Evolutionary conservation across 2,797 vertebrate genomes (phyloP).

Genomic region (Phylloscopus collybita): DNA sequence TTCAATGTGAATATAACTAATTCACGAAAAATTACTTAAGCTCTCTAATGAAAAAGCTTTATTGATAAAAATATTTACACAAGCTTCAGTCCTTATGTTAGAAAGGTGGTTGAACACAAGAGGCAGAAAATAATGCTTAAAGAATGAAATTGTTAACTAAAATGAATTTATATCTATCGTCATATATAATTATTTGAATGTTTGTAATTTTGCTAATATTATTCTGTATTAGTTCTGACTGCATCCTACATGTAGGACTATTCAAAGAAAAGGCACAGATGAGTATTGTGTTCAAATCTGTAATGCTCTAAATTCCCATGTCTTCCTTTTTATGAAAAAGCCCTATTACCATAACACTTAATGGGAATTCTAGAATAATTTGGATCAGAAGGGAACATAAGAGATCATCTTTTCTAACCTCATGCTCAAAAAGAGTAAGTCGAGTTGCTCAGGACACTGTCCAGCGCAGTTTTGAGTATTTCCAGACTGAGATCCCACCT

Average conservation of each 20-base stretch:
- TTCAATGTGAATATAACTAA: neutral
- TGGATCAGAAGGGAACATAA: neutral
- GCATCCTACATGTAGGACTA: neutral
- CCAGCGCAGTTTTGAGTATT: neutral
- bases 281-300: neutral
- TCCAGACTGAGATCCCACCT: neutral
- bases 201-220: neutral
- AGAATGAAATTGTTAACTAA: neutral
- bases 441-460: neutral
- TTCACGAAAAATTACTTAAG: neutral
- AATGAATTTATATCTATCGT: neutral
- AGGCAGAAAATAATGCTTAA: fast-evolving
- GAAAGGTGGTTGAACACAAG: neutral
- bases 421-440: neutral
- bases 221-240: neutral
- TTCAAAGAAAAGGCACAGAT: neutral
- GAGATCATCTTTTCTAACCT: neutral
- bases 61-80: neutral
- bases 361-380: neutral
- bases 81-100: neutral
- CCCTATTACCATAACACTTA: neutral
- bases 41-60: neutral
- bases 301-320: neutral
- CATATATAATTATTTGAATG: neutral
- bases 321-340: neutral